Base-by-base conservation (phyloP, 2,113 vertebrate genomes). In the Chaetops frenatus region DNA sequence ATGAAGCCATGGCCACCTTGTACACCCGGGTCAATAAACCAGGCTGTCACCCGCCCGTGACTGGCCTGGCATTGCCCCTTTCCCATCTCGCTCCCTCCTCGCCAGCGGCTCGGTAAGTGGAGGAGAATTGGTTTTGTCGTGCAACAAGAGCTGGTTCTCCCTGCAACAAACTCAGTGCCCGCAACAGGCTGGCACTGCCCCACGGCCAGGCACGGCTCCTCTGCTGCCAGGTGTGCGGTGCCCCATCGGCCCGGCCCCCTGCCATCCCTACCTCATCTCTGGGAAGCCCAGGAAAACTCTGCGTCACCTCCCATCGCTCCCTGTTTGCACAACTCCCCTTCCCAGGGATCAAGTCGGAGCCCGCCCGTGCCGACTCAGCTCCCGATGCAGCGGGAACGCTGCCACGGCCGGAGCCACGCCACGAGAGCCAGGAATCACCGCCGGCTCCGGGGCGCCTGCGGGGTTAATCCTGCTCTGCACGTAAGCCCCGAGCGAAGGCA, bases 141-240 rank as follows among this genome's bases (percentile, higher is more conserved):
- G 66, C 42, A 70, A n/a, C 21, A 20, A 73, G 23, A 33, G 2
- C 8, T 3, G 44, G 35, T 9, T 48, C 44, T 48, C 64, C n/a
- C 0, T 7, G n/a, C 40, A 6, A 27, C 38, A 15, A 81, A n/a
- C 14, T 16, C 14, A 0, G 38, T 0, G 48, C 35, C 7, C 0
- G 14, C 23, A 31, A 6, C 7, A 7, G 51, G 61, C 69, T 29
- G 78, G 61, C 78, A 10, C 19, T 10, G 86, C 67, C 51, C 2
- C 17, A 5, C 7, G 28, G 17, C 44, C 33, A 8, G 25, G 56
- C 48, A n/a, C 7, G 24, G 56, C 48, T 18, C 27, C 48, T 18
- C 27, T 5, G 1, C 50, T 8, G 36, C 42, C 27, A 3, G 44
- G 11, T 0, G 9, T 2, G 45, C 10, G 4, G 13, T 25, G 38